Conservation (phyloP, 2,113 vertebrate species). For the Microcebus ravelobensis region DNA sequence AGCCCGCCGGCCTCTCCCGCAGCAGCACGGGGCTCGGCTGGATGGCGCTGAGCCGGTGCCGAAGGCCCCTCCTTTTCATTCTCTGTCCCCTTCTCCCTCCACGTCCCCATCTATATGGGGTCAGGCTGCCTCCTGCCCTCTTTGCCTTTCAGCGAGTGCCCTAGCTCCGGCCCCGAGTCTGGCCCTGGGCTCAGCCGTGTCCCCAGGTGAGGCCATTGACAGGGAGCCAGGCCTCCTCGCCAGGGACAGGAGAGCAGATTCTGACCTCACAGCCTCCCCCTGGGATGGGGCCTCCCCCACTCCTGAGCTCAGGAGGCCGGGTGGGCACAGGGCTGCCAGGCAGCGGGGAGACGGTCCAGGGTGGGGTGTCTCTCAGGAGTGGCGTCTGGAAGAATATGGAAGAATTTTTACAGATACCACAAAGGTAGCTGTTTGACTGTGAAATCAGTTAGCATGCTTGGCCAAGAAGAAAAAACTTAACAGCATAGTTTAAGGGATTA, state of each 20-base stretch:
- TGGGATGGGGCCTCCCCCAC: neutral
- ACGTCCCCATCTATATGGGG: neutral
- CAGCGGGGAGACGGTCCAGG: neutral
- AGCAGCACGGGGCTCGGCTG: neutral
- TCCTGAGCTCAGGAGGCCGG: neutral
- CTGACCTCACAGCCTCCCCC: neutral
- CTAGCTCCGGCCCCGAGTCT: neutral
- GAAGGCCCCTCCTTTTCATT: neutral
- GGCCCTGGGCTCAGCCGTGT: neutral
- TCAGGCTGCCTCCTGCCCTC: neutral
- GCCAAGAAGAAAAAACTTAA: neutral
- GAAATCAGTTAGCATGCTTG: neutral
- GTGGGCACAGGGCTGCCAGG: accelerated
- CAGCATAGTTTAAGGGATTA: constrained; percentile 25
- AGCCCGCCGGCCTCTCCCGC: neutral
- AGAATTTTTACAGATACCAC: neutral
- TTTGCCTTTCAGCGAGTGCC: neutral
- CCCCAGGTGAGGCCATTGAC: neutral
- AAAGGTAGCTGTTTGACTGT: neutral
- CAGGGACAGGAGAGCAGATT: neutral
- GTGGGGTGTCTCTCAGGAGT: neutral
- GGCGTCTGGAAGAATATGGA: neutral
- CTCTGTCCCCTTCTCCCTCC: neutral
- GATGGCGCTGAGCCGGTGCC: neutral
- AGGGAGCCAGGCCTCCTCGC: neutral